Evolutionary conservation across 1,140 invertebrate species (phyloP).

Genomic region (Listronotus bonariensis): DNA sequence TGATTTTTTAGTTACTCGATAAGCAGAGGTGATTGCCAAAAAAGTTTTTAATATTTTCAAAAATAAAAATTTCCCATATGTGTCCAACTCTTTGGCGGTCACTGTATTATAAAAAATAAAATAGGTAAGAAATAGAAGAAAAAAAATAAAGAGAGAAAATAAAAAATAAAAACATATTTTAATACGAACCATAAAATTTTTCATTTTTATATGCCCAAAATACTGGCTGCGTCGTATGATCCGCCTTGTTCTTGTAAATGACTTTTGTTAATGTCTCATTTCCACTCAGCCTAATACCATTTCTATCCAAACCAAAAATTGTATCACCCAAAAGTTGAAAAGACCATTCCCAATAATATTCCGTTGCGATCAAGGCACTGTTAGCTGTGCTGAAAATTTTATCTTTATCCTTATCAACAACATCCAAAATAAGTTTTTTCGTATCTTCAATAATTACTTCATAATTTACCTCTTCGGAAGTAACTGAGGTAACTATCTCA

Average conservation of each 20-base stretch:
- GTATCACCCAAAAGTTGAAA: constrained; percentile 48
- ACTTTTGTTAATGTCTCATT: constrained; percentile 45
- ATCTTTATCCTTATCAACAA: constrained; percentile 34
- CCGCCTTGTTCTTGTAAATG: constrained; percentile 48
- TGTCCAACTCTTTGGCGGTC: too few species aligned
- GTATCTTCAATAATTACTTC: too few species aligned
- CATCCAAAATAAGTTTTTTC: constrained; percentile 36
- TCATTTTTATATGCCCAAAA: constrained; percentile 51
- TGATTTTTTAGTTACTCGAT: too few species aligned
- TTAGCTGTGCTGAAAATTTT: constrained; percentile 52
- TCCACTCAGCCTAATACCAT: constrained; percentile 37
- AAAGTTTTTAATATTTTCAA: too few species aligned
- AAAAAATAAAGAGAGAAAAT: too few species aligned
- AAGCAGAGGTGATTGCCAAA: too few species aligned
- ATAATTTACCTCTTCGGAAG: too few species aligned
- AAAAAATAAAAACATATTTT: too few species aligned
- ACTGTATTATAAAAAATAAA: too few species aligned
- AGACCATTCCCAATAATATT: constrained; percentile 57
- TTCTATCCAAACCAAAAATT: constrained; percentile 50
- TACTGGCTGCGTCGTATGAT: constrained; percentile 46
- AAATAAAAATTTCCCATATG: too few species aligned
- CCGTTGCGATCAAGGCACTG: constrained; percentile 55
- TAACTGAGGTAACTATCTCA: too few species aligned
- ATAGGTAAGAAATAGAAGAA: too few species aligned
- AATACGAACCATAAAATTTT: constrained; percentile 45